Base-by-base conservation (phyloP, 2,888 invertebrate genomes). In the Apotomis turbidana region DNA sequence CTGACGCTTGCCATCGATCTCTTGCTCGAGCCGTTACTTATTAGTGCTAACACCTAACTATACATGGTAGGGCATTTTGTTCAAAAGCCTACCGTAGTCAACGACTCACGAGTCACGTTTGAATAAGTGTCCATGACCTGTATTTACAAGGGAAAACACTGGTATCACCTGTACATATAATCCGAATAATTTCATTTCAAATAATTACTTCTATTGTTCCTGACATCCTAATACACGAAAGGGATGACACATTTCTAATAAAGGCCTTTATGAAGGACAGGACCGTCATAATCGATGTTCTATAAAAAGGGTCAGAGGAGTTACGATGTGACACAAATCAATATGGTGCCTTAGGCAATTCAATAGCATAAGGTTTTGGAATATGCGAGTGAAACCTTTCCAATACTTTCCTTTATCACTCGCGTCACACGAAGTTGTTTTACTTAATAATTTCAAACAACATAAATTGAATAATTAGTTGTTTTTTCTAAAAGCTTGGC, bases 171-270 rank as follows among this genome's bases (percentile, higher is more conserved):
- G 0, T 27, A 5, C 9, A 36, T 12, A 38, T 36, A 38, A 38
- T 36, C 10, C 12, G 10, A 58, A 38, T 58, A 12, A 10, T 46
- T 46, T 27, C 12, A 49, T 61, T 61, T 3, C 27, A 57, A 51
- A 13, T 36, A 13, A 51, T 58, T 58, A 38, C 10, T 12, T 10
- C 10, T 36, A 36, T 51, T 62, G 49, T 70, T 15, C 12, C 3
- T 57, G 64, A 64, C n/a, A 59, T 70, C 58, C 60, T 27, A 38
- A 67, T 51, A 67, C 49, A 27, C 27, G 15, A 10, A 60, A 62
- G 57, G 71, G 71, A 57, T 67, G 71, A 58, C 67, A 71, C 55
- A 62, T 68, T 64, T 62, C 57, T 71, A 71, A 68, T 71, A 58
- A 71, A 15, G 41, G 38, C 60, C 9, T 71, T 71, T 62, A 68